Base-by-base conservation (phyloP, 1,140 invertebrate genomes). In the Drosophila bipectinata region DNA sequence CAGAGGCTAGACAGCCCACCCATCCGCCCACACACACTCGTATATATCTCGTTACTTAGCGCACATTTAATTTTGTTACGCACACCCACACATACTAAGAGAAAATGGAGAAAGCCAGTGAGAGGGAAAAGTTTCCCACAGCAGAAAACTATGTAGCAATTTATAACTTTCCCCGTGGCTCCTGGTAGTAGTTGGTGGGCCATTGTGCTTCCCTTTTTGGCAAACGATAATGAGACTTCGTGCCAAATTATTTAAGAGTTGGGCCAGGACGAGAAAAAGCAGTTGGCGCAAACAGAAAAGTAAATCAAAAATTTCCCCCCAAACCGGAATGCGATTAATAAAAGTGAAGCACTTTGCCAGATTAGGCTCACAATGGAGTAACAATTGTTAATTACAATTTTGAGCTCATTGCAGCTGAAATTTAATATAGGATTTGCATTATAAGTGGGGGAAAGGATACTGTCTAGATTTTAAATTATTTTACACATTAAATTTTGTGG, bases 51-150 rank as follows among this genome's bases (percentile, higher is more conserved):
- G 82, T 87, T 87, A 87, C 82, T 87, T 87, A 87, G 82, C 83
- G 75, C 60, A 83, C 83, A 87, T 87, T 87, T 88, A 88, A 87
- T 87, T 87, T 87, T 88, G 83, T 83, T 87, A 88, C 83, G 49
- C 39, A 68, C 51, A 60, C 59, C 74, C 45, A 73, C 57, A 59
- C 66, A 5, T 10, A 41, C 37, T 32, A 49, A 52, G 30, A 39
- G 61, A 44, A 44, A 44, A 14, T 44, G 41, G 41, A 18, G 41
- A 44, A 44, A 44, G 61, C 30, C 12, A 15, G 30, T 9, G 48
- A 18, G 47, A 8, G 21, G 49, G 41, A 41, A 55, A 76, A 82
- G 71, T 76, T 75, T 67, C 69, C 64, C 57, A 68, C 72, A 66
- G 79, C 75, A 76, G 59, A 88, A 83, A 87, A 87, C 83, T 88